Evolutionary conservation across 2,113 vertebrate genomes (phyloP).

Genomic region (Plestiodon gilberti): DNA sequence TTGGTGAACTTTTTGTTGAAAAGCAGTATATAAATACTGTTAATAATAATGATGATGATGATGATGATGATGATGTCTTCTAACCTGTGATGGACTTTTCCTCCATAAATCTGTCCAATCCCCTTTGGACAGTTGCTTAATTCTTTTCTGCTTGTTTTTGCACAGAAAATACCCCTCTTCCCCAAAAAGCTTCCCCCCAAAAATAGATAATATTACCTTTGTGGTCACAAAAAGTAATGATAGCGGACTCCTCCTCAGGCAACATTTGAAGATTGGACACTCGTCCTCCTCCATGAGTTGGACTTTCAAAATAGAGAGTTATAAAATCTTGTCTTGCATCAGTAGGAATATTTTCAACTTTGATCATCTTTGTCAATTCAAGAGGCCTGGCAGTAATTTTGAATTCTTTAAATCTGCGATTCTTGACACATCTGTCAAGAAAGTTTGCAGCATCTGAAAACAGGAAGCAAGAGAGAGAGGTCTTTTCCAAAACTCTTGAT

Average conservation of each 20-base stretch:
- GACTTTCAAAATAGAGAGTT: conserved; percentile 80
- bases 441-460: conserved; percentile 79
- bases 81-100: too few species aligned
- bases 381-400: conserved; percentile 74
- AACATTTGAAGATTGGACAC: conserved; percentile 64
- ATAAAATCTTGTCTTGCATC: conserved; percentile 59
- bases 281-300: conserved; percentile 60
- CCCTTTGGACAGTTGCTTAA: too few species aligned
- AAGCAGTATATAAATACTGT: too few species aligned
- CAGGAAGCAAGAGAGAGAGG: conserved; percentile 18
- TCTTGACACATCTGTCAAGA: conserved; percentile 65
- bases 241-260: conserved; percentile 73
- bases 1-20: too few species aligned
- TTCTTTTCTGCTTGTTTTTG: too few species aligned
- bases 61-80: too few species aligned
- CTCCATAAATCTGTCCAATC: too few species aligned
- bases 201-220: conserved; percentile 75
- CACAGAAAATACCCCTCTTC: too few species aligned
- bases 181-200: too few species aligned
- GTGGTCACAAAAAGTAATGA: conserved; percentile 81
- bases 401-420: conserved; percentile 63
- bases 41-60: too few species aligned
- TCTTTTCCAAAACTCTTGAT: too few species aligned
- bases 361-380: conserved; percentile 77
- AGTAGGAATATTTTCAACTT: conserved; percentile 77